phyloP scores from a whole-genome alignment of 2,113 vertebrate species.

The Peromyscus leucopus region DNA sequence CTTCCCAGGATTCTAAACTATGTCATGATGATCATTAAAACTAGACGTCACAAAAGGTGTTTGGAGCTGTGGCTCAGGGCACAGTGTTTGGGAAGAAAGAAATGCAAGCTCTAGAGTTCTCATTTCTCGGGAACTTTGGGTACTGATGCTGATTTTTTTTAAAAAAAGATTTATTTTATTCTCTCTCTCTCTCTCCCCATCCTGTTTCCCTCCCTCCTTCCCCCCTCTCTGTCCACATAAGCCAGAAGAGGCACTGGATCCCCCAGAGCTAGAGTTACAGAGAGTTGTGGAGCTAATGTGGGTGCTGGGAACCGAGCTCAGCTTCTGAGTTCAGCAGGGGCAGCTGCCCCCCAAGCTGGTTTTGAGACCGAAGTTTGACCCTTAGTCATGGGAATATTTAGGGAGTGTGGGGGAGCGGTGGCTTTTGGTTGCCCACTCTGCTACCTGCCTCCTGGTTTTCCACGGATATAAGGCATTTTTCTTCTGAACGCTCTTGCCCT shows the following conservation, averaged over 20 bases:
- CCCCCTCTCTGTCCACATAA: background rate
- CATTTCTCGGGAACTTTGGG: background rate
- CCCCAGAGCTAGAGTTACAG: background rate
- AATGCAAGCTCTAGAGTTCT: background rate
- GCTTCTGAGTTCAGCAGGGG: background rate
- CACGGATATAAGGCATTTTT: background rate
- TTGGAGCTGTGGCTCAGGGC: background rate
- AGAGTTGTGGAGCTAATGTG: background rate
- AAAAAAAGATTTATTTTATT: background rate
- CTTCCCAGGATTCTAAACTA: background rate
- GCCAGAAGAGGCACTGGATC: background rate
- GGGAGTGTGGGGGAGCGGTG: too few relatives aligned
- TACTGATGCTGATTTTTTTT: background rate
- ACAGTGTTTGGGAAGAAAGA: background rate
- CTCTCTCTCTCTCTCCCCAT: background rate
- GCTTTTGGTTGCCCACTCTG: background rate
- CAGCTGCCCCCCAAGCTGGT: background rate
- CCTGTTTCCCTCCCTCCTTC: background rate
- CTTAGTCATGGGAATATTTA: background rate
- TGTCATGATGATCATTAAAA: background rate
- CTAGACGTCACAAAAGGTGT: background rate
- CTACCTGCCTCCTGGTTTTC: background rate
- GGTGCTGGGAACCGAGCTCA: background rate
- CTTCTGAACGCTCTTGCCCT: background rate
- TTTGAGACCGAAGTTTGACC: background rate